A percentile compares a stretch with the other conserved stretches of the same genome.
These are phyloP conservation scores for Eupithecia inturbata DNA, from an alignment of 2,888 invertebrate genomes.

Conservation along the genomic window DNA sequence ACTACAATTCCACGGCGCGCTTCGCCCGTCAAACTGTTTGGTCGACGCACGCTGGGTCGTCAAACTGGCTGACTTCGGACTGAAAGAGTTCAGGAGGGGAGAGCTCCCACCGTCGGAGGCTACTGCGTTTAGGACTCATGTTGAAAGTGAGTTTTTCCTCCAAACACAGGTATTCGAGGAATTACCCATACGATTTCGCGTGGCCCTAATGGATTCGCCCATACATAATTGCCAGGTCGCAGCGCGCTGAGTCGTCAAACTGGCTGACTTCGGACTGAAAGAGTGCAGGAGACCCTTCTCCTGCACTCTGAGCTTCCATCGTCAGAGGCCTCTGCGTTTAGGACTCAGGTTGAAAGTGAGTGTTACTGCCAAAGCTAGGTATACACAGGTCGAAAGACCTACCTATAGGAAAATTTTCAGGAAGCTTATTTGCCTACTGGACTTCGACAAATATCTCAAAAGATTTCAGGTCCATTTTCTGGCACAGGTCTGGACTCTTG, in stretches of 20 bases:
- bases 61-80: constrained; percentile 95
- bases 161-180: constrained; percentile 27
- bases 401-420: neutral
- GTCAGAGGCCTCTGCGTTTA: constrained; percentile 83
- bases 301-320: constrained; percentile 87
- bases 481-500: too few relatives aligned
- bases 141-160: constrained; percentile 85
- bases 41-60: constrained; percentile 98
- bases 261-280: constrained; percentile 95
- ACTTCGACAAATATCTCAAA: neutral
- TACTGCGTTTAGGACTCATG: constrained; percentile 85
- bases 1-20: constrained; percentile 92
- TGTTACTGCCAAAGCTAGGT: constrained; percentile 26
- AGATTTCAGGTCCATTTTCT: neutral
- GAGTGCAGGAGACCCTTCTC: constrained; percentile 93
- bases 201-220: constrained; percentile 84
- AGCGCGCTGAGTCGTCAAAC: constrained; percentile 96
- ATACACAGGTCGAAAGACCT: neutral
- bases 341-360: constrained; percentile 89
- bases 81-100: constrained; percentile 92
- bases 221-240: constrained; percentile 97
- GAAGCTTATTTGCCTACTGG: neutral
- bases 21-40: constrained; percentile 95
- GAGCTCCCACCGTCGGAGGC: constrained; percentile 87
- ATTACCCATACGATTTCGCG: too few relatives aligned